Base-by-base conservation (phyloP, 2,888 invertebrate species). In the Pherbina coryleti region DNA sequence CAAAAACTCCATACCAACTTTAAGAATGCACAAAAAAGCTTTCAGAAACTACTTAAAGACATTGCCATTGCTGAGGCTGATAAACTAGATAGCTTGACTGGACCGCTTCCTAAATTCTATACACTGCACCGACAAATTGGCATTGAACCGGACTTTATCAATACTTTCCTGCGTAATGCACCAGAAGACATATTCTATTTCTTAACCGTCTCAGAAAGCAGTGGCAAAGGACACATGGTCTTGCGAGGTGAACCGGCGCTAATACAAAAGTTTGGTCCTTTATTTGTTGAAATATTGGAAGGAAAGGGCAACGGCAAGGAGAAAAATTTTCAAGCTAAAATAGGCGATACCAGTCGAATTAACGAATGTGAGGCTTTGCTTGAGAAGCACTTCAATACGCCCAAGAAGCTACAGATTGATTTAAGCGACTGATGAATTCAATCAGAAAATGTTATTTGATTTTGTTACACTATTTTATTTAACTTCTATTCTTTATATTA, bases 221-320 rank as follows among this genome's bases (percentile, higher is more conserved):
- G n/a, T 67, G 93, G 91, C 22, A 90, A 88, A 49, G 92, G 92
- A 0, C 89, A 91, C 75, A 89, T 92, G 84, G 87, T 92, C 0
- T 82, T 93, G n/a, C 85, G 90, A 60, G 92, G 92, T 0, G 83
- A 87, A 25, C 81, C 84, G 0, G 91, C 82, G 1, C 66, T 86
- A 7, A 83, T 90, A 2, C 79, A 84, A 9, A 90, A 79, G 82
- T 82, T 90, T 25, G 88, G 87, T 0, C 81, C 85, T 1, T 93
- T 93, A 84, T 91, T 96, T 80, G 91, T 93, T 72, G 92, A 93
- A 55, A 77, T 95, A 0, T 87, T 96, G 19, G 93, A 93, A 83
- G 95, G 94, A 4, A 96, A 96, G 90, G 96, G 96, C 9, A 94
- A 93, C 44, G 93, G 92, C 64, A 94, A 94, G 85, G 93, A 93